Conservation (phyloP, 1,140 invertebrate genomes). For the Xylocopa sonorina region DNA sequence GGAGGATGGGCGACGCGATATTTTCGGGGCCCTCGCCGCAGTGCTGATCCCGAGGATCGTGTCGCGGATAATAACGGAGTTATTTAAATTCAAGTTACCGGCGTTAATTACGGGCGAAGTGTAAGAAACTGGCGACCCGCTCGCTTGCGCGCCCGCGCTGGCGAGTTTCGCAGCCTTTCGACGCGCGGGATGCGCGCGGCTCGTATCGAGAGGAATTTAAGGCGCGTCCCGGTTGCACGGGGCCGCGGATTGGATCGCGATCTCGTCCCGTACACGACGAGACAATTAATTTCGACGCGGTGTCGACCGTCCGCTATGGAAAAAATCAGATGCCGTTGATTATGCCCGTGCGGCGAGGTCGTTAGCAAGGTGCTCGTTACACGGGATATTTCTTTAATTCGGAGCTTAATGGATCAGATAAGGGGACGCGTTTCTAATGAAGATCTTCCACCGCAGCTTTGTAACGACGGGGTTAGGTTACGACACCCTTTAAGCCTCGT, state of each 20-base stretch:
- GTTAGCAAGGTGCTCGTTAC: conserved; percentile 15
- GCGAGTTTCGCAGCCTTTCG: conserved; percentile 17
- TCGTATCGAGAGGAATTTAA: conserved; percentile 26
- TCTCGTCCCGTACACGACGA: neutral
- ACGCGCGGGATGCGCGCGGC: neutral
- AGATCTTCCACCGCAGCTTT: neutral
- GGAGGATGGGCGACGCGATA: too few species aligned
- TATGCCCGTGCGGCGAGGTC: conserved; percentile 3
- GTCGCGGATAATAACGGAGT: conserved; percentile 22
- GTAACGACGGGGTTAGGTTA: too few species aligned
- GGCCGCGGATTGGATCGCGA: neutral
- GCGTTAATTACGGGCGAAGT: conserved; percentile 32
- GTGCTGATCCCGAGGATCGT: too few species aligned
- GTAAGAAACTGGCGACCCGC: conserved; percentile 12
- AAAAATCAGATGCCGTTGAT: conserved; percentile 22
- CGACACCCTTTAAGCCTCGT: too few species aligned
- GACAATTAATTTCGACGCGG: conserved; percentile 23
- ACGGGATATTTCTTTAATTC: conserved; percentile 15
- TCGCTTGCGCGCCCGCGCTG: neutral
- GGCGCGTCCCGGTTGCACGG: neutral
- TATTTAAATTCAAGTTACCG: conserved; percentile 40
- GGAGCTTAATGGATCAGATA: neutral
- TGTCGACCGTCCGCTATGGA: conserved; percentile 5
- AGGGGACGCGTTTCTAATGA: neutral
- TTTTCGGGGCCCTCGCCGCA: neutral